Conservation (phyloP, 1,140 invertebrate species). For the Drosophila ercepeae region DNA sequence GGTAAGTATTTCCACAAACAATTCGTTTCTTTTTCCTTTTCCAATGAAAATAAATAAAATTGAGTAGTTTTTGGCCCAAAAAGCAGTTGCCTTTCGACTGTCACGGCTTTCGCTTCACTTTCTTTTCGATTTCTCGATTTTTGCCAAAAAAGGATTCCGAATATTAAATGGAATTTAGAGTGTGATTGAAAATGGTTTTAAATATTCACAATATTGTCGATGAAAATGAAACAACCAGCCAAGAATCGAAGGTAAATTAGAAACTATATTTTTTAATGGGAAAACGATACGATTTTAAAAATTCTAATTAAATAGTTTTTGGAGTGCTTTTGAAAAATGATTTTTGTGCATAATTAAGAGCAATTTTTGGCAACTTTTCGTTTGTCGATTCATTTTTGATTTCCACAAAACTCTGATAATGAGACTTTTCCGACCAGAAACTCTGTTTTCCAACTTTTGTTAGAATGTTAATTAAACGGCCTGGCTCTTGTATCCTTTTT, state of each 20-base stretch:
- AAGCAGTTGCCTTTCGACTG: conserved; percentile 26
- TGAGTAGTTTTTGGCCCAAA: conserved; percentile 6
- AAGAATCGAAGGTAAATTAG: conserved; percentile 40
- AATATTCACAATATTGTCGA: conserved; percentile 66
- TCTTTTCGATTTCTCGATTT: not conserved
- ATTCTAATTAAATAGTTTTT: not conserved
- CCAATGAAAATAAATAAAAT: conserved; percentile 4
- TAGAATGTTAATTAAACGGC: conserved; percentile 21
- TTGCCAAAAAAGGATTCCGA: not conserved
- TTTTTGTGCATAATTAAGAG: not conserved
- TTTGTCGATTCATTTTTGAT: not conserved
- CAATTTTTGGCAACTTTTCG: not conserved
- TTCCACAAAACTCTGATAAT: not conserved
- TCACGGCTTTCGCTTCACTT: not conserved
- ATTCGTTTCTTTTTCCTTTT: not conserved
- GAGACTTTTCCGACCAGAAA: not conserved
- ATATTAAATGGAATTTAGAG: conserved; percentile 19
- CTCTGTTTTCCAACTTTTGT: not conserved
- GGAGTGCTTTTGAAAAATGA: not conserved
- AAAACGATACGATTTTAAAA: no score
- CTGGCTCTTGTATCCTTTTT: conserved; percentile 1
- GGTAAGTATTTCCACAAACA: not conserved
- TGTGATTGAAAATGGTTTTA: conserved; percentile 54
- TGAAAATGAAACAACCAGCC: conserved; percentile 22
- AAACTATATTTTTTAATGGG: not conserved